Evolutionary conservation across 35 echinoderm and acorn worm genomes (phyloP), one percentile per base, ranked within the genome.

Genomic region (Stichopus chloronotus): DNA sequence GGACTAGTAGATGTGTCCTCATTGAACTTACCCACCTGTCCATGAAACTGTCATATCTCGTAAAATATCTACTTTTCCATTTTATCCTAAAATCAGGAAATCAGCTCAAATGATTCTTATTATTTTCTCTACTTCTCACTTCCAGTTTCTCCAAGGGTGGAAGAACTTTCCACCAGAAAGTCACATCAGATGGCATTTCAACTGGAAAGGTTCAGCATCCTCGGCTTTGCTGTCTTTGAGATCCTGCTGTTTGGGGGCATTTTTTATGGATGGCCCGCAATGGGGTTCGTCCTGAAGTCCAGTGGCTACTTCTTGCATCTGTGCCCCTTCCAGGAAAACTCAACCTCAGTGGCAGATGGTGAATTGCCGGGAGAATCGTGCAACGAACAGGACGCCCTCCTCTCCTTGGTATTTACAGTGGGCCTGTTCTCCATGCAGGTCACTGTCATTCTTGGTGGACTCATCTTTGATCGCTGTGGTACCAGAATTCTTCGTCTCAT

Each of bases 221-320:
- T 97, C 4, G 8, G 87, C 5, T 59, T 95, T 52, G 91, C 79
- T 9, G 59, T 88, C 55, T 95, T 92, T 59, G 96, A 97, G 78
- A 95, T 79, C 59, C 78, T 97, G 11, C 56, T 97, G 13, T 94
- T 95, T 72, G 94, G 96, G 5, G 96, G 96, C 9, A 79, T 97
- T 12, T 78, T 91, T 22, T 97, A 95, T 87, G 96, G 96, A 76
- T 97, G 96, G 96, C 88, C 96, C 43, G 94, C 96, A 7, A 72
- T 97, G 12, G 96, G 93, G 55, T 97, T 93, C 57, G 59, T 95
- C 53, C 91, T 95, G 10, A 95, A 95, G 69, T 20, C 77, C 9
- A 78, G 90, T 10, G 96, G 94, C 9, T 97, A 97, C 82, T 97
- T 97, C 96, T 93, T 76, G 52, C 79, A 94, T 17, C 24, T 93